Percentiles rank a stretch among this genome's conserved stretches.
phyloP scores from a whole-genome alignment of 2,797 vertebrate genomes.

The Tragopan temminckii region DNA sequence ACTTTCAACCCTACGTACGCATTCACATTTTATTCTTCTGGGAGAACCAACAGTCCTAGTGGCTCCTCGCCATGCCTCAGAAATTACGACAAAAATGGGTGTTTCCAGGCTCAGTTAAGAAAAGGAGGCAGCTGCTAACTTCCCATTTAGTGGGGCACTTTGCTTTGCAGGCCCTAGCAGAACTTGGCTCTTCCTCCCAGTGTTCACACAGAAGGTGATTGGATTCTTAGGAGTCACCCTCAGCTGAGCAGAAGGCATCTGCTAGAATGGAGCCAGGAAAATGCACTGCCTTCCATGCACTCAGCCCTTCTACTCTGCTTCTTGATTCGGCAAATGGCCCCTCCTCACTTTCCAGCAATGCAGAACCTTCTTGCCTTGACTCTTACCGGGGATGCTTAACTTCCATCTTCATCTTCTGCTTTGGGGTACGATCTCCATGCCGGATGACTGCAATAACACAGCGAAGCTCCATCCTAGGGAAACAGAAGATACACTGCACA shows the following conservation, averaged over 20 bases:
- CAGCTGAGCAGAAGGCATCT: neutral
- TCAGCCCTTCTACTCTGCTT: neutral
- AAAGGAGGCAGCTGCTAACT: neutral
- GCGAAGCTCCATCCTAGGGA: slow-evolving; percentile 95
- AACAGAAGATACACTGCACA: neutral
- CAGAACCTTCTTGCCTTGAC: neutral
- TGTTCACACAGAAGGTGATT: neutral
- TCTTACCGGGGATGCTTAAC: slow-evolving; percentile 93
- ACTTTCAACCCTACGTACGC: neutral
- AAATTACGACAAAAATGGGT: neutral
- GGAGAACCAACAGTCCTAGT: neutral
- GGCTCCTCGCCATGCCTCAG: neutral
- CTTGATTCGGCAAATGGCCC: neutral
- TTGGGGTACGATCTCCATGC: slow-evolving; percentile 96
- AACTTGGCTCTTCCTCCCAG: neutral
- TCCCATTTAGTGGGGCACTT: neutral
- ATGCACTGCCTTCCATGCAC: neutral
- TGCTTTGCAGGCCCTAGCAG: neutral
- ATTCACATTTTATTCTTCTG: neutral
- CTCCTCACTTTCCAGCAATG: neutral
- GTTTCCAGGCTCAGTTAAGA: neutral
- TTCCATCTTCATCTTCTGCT: slow-evolving; percentile 99
- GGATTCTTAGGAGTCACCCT: neutral
- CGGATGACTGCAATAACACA: slow-evolving; percentile 97
- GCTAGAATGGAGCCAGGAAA: neutral